Base-by-base conservation (phyloP, 2,113 vertebrate genomes). In the Chelonoidis abingdonii region DNA sequence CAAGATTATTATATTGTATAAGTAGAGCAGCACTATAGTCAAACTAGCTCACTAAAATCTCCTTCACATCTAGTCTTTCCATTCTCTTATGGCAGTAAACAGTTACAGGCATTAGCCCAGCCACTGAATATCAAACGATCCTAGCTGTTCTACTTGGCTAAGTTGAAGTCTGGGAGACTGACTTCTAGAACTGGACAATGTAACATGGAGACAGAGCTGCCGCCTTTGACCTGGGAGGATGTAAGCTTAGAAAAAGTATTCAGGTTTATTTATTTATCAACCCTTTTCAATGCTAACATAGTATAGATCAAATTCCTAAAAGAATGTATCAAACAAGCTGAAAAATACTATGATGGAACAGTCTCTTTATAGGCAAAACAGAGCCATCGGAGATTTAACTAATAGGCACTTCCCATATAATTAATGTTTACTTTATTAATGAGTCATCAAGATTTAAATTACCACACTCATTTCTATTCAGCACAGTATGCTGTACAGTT, bases 141-240 rank as follows among this genome's bases (percentile, higher is more conserved):
- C 53, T 92, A 94, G 31, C 5, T 65, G 92, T 93, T 94, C 88
- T 79, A 76, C 44, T 89, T 91, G 69, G 57, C 59, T 90, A 65
- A 7, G 80, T 87, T 86, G 19, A 91, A 82, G 41, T 35, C 82
- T 93, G 69, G 11, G 12, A 95, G 83, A 86, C 9, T 13, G 79
- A 85, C 25, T 91, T 81, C 22, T 75, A 9, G 92, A 94, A 95
- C 91, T 0, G n/a, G 0, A 24, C 38, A 25, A 86, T 10, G 29
- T 49, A 87, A 93, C 93, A 94, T 90, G 47, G 83, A 83, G 65
- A 24, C 52, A 87, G 49, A 6, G 9, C 12, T 92, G 44, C 50
- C 83, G 54, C 75, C 72, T 90, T 92, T 87, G 69, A 92, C 89
- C 41, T 76, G 79, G 76, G 47, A 96, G 87, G 87, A 91, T 86